phyloP scores from a whole-genome alignment of 2,797 vertebrate genomes.

The Tenualosa ilisha region DNA sequence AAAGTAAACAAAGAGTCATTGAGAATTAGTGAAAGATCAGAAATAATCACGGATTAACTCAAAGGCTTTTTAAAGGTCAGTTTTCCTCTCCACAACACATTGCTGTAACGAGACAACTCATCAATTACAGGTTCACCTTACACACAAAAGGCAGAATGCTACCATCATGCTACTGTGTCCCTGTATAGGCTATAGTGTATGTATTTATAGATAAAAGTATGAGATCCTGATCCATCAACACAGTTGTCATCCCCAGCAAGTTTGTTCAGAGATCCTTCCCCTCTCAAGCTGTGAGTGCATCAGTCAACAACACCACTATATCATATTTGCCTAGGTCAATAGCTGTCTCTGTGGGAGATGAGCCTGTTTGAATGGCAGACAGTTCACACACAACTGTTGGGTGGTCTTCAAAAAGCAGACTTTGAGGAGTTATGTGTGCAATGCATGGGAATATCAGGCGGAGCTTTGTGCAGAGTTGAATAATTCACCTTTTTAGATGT shows the following conservation, averaged over 20 bases:
- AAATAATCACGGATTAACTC: neutral
- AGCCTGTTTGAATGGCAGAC: conserved; percentile 13
- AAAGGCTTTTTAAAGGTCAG: no score
- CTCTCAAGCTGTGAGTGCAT: conserved; percentile 10
- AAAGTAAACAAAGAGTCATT: neutral
- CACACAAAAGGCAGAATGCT: neutral
- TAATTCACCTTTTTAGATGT: neutral
- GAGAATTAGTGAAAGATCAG: neutral
- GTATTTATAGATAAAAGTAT: neutral
- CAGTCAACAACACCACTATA: conserved; percentile 23
- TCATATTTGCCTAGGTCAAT: conserved; percentile 23
- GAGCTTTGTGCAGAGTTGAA: neutral
- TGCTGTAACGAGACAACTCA: neutral
- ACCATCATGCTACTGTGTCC: neutral
- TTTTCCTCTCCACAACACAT: neutral
- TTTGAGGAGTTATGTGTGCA: conserved; percentile 13
- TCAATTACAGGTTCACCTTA: neutral
- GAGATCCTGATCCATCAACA: neutral
- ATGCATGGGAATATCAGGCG: neutral
- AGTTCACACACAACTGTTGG: conserved; percentile 20
- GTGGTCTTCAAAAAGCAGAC: neutral
- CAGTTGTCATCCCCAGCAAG: neutral
- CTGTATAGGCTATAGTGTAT: neutral
- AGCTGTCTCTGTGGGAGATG: neutral
- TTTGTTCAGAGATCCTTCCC: neutral